Evolutionary conservation across 2,797 vertebrate species (phyloP), one percentile per base, ranked within the genome.

Genomic region (Brachymystax lenok): DNA sequence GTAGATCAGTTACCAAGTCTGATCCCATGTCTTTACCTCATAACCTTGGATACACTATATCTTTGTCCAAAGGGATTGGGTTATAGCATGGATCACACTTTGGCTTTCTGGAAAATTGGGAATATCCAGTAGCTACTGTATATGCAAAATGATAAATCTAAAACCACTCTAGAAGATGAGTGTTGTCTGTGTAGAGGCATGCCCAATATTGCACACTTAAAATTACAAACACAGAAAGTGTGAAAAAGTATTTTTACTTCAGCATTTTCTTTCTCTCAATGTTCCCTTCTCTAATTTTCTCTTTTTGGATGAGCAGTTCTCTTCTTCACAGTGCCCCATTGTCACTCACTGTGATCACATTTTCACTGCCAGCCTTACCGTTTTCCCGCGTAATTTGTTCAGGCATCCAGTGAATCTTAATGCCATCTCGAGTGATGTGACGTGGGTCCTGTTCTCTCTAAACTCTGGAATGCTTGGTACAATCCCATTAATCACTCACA

Each of bases 351-450:
- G 63, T 46, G 61, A 46, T 51, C 35, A 74, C 71, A 80, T 64
- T 69, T 77, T 40, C 66, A 63, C 63, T 50, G 27, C 56, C 35
- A 67, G 71, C 54, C 35, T 6, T 8, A 52, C 27, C 35, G 69
- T 28, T 27, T 70, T n/a, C n/a, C 77, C 56, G 74, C 19, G 54
- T 77, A 78, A 81, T 83, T 83, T 81, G 75, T 79, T 63, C 81
- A 71, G 74, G 80, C 75, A 68, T 71, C 75, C 79, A 30, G 54
- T 67, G 77, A 78, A 78, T 83, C 30, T 83, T 70, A 78, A 80
- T 80, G 78, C 59, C 46, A 56, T 73, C 69, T 72, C 30, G 16
- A 75, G 71, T 5, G 6, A 64, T 75, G 74, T 75, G 79, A 83
- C 56, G 13, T 74, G 67, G 73, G 61, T 73, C 76, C 52, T 67